These are phyloP conservation scores for Panthera leo DNA, from an alignment of 2,113 vertebrate species.

Conservation along the genomic window DNA sequence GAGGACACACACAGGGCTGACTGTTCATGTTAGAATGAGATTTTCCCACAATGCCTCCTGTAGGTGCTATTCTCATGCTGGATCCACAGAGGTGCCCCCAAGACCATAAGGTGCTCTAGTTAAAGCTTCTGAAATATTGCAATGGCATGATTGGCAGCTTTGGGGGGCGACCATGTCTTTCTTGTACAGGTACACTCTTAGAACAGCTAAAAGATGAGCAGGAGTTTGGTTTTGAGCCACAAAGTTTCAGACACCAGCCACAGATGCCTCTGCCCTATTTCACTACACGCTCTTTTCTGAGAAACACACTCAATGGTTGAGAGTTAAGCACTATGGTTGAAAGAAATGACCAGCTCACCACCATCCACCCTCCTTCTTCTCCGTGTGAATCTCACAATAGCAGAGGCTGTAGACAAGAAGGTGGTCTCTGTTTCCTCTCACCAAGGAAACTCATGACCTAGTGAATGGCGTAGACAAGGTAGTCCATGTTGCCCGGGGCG, in stretches of 20 bases:
- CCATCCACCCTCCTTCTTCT: constrained; percentile 1
- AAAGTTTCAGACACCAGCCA: background rate
- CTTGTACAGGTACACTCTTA: constrained; percentile 15
- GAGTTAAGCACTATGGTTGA: background rate
- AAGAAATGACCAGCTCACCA: constrained; percentile 55
- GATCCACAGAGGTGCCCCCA: background rate
- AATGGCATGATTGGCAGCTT: background rate
- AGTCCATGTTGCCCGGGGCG: fast-evolving
- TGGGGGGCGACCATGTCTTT: background rate
- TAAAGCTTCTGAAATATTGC: constrained; percentile 54
- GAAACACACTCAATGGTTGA: background rate
- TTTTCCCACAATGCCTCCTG: background rate
- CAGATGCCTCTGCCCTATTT: constrained; percentile 21
- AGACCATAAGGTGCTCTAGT: background rate
- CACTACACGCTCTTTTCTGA: constrained; percentile 1
- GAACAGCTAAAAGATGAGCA: background rate
- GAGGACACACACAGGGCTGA: background rate
- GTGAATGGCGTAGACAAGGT: background rate
- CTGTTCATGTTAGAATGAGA: background rate
- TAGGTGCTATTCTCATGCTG: background rate
- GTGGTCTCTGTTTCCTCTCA: constrained; percentile 54
- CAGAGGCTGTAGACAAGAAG: constrained; percentile 47
- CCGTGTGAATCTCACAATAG: background rate
- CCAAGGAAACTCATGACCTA: background rate
- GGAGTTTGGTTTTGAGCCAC: constrained; percentile 51